Evolutionary conservation across 2,888 invertebrate species (phyloP).

Genomic region (Epistrophe eligans): DNA sequence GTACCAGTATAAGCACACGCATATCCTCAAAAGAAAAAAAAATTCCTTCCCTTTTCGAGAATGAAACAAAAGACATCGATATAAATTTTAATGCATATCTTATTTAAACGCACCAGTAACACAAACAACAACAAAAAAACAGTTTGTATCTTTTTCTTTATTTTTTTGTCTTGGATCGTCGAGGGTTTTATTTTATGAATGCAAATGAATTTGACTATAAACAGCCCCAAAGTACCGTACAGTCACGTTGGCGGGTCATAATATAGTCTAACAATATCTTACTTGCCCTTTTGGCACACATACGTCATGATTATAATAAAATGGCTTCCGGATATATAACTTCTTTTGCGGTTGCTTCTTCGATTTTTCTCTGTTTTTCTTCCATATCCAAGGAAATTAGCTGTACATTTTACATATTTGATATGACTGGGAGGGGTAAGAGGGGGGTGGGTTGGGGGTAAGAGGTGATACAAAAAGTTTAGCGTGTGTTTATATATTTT

Average conservation of each 20-base stretch:
- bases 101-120: constrained; percentile 53
- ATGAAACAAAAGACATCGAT: constrained; percentile 49
- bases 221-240: constrained; percentile 8
- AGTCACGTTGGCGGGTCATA: constrained; percentile 3
- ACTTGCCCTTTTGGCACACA: constrained; percentile 21
- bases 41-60: neutral
- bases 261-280: constrained; percentile 24
- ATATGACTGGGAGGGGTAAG: neutral
- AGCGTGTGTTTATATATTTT: constrained; percentile 29
- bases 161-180: neutral
- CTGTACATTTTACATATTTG: constrained; percentile 26
- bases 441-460: neutral
- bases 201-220: constrained; percentile 61
- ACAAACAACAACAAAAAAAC: constrained; percentile 16
- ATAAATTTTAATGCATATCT: constrained; percentile 66
- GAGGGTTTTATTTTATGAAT: constrained; percentile 53
- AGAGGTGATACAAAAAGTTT: constrained; percentile 41
- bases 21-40: constrained; percentile 2
- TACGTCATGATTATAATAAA: constrained; percentile 30
- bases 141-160: constrained; percentile 36
- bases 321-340: constrained; percentile 37
- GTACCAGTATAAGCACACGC: neutral
- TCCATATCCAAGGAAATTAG: constrained; percentile 15
- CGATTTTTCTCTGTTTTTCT: constrained; percentile 3
- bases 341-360: constrained; percentile 25